Conservation (phyloP, 2,113 vertebrate genomes). For the Casuarius casuarius region DNA sequence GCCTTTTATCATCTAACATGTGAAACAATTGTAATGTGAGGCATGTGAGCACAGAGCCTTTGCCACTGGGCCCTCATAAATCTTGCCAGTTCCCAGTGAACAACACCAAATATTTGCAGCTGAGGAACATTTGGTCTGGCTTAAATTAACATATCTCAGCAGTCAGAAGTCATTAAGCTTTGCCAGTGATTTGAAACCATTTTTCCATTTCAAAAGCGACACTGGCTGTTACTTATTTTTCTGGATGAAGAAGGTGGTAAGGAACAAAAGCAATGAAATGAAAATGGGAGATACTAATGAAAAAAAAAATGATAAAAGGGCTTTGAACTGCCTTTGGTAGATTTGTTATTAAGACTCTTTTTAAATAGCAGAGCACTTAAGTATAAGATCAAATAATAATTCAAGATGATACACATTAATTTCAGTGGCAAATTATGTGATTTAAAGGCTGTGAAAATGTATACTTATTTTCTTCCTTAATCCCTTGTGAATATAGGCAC, state of each 20-base stretch:
- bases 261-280: constrained; percentile 73
- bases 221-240: constrained; percentile 76
- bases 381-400: constrained; percentile 69
- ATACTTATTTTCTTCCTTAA: constrained; percentile 56
- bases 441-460: constrained; percentile 57
- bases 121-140: constrained; percentile 86
- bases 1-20: constrained; percentile 77
- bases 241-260: constrained; percentile 70
- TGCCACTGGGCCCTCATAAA: constrained; percentile 86
- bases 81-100: constrained; percentile 85
- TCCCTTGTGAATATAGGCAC: constrained; percentile 31
- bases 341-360: constrained; percentile 66
- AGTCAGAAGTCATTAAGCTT: constrained; percentile 87
- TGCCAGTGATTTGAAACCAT: constrained; percentile 85
- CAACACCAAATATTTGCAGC: constrained; percentile 88
- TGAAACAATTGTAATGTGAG: constrained; percentile 80
- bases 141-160: constrained; percentile 88
- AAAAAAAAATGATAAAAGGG: constrained; percentile 62
- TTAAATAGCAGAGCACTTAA: constrained; percentile 52
- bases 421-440: constrained; percentile 58
- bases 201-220: constrained; percentile 84
- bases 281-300: constrained; percentile 72
- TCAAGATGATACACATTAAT: constrained; percentile 60
- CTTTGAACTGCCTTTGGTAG: constrained; percentile 61
- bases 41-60: constrained; percentile 79